phyloP scores from a whole-genome alignment of 2,113 vertebrate species.

The Progne subis region DNA sequence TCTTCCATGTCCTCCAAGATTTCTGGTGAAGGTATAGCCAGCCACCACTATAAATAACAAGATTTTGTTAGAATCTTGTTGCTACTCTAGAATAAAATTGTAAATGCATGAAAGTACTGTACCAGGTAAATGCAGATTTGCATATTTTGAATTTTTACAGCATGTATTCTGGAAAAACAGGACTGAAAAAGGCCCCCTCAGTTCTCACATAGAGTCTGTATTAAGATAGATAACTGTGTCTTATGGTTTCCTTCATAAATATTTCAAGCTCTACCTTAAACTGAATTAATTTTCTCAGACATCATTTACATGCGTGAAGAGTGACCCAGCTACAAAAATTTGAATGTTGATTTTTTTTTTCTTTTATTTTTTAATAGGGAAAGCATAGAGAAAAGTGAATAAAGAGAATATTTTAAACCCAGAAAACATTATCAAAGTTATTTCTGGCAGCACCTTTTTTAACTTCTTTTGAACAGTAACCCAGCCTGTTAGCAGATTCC shows the following conservation, averaged over 20 bases:
- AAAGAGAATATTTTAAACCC: background rate
- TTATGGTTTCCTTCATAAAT: background rate
- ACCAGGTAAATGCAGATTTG: background rate
- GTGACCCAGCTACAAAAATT: background rate
- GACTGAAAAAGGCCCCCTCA: background rate
- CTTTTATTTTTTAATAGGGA: background rate
- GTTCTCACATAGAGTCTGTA: rapidly evolving
- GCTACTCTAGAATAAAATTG: background rate
- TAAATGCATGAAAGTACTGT: background rate
- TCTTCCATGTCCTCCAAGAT: background rate
- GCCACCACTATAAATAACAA: background rate
- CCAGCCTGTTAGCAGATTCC: background rate
- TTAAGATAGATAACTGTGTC: background rate
- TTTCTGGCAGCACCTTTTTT: background rate
- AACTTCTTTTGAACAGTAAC: background rate
- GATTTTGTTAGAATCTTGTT: background rate
- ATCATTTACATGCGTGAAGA: background rate
- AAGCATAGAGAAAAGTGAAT: background rate
- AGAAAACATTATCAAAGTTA: background rate
- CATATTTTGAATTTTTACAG: background rate
- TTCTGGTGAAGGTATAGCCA: background rate
- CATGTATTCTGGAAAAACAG: background rate
- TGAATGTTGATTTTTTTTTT: background rate
- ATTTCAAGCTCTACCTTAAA: background rate
- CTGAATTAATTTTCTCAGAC: background rate